Conservation (phyloP, 2,888 invertebrate genomes). For the Hedychridium roseum region DNA sequence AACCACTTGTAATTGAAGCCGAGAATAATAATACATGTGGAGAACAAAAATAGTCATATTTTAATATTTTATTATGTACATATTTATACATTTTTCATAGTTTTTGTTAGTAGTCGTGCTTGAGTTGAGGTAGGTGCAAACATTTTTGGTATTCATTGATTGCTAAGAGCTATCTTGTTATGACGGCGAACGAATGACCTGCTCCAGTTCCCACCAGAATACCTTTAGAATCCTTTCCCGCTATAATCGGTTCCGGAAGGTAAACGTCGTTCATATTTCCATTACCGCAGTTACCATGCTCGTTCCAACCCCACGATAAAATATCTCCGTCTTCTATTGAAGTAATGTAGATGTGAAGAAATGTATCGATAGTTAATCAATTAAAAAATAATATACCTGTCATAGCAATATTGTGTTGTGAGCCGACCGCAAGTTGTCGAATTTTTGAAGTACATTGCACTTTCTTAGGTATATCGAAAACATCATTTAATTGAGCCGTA, state of each 20-base stretch:
- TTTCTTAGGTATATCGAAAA: constrained; percentile 27
- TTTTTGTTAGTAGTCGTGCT: no score
- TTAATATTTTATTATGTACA: constrained; percentile 4
- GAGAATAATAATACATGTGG: background rate
- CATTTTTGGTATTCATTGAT: no score
- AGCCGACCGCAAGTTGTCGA: constrained; percentile 73
- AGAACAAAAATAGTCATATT: background rate
- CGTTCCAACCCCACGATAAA: constrained; percentile 90
- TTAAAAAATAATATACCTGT: constrained; percentile 42
- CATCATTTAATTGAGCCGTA: constrained; percentile 53
- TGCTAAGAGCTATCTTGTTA: constrained; percentile 18
- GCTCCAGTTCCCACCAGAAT: constrained; percentile 57
- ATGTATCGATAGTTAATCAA: background rate
- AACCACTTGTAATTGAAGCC: no score
- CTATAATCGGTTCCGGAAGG: constrained; percentile 60
- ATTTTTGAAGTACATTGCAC: constrained; percentile 63
- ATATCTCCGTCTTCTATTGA: constrained; percentile 70
- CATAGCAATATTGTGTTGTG: constrained; percentile 81
- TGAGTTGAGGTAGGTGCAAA: no score
- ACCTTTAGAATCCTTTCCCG: constrained; percentile 29
- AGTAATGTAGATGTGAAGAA: background rate
- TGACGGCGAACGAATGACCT: constrained; percentile 61
- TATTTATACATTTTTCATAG: constrained; percentile 8
- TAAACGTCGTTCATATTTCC: constrained; percentile 65
- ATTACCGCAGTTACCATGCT: constrained; percentile 86